phyloP scores from a whole-genome alignment of 2,113 vertebrate genomes.

The Onychostruthus taczanowskii region DNA sequence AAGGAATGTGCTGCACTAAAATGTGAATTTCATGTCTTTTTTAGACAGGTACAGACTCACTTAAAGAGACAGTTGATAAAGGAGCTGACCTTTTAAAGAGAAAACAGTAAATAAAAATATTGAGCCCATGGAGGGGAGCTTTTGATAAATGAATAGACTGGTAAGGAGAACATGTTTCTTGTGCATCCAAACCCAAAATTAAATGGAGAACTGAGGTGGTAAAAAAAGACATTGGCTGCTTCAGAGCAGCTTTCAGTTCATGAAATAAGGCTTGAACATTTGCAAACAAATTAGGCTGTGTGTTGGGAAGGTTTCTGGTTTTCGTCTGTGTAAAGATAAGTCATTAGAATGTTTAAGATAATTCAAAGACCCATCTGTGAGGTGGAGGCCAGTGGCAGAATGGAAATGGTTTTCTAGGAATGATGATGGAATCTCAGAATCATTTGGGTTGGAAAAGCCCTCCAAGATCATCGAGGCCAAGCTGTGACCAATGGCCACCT shows the following conservation, averaged over 20 bases:
- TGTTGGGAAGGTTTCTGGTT: neutral
- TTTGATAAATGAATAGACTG: neutral
- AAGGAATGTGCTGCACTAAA: neutral
- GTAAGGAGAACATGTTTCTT: neutral
- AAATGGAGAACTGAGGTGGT: neutral
- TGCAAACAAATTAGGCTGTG: slow-evolving; percentile 13
- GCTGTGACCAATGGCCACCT: fast-evolving
- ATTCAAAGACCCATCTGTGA: neutral
- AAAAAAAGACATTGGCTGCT: slow-evolving; percentile 18
- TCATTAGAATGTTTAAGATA: neutral
- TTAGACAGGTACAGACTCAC: neutral
- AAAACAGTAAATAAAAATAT: neutral
- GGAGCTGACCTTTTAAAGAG: neutral
- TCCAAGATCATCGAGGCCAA: fast-evolving
- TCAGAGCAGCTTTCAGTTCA: neutral
- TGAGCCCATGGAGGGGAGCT: neutral
- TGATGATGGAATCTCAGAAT: neutral
- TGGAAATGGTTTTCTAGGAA: neutral
- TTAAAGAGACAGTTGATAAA: neutral
- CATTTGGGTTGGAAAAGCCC: neutral
- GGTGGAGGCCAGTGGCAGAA: neutral
- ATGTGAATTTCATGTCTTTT: neutral
- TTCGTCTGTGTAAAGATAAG: neutral
- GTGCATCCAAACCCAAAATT: neutral
- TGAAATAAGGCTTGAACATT: neutral